phyloP scores from a whole-genome alignment of 1,140 invertebrate species.

The Heliconius congener region DNA sequence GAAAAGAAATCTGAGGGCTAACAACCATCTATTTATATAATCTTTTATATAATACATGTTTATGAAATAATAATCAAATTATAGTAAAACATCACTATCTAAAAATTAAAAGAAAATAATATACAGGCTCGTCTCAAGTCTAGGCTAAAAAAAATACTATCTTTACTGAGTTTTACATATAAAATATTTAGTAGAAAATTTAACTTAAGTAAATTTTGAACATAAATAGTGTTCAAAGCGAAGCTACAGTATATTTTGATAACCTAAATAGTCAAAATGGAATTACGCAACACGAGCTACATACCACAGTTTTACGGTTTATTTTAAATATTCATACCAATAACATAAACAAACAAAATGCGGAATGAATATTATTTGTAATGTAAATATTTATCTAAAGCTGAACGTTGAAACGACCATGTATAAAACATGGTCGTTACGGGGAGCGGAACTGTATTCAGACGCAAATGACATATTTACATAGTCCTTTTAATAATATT shows the following conservation, averaged over 20 bases:
- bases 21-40: no score
- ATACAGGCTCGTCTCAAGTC: no score
- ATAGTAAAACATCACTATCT: no score
- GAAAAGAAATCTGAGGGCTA: not conserved
- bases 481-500: no score
- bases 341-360: slow-evolving; percentile 1
- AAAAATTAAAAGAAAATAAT: no score
- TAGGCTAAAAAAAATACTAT: no score
- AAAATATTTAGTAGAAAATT: not conserved
- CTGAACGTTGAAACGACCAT: not conserved
- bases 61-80: no score
- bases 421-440: not conserved
- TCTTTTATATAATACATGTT: no score
- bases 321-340: not conserved
- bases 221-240: slow-evolving; percentile 1
- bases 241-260: not conserved
- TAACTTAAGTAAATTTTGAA: not conserved
- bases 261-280: not conserved
- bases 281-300: not conserved
- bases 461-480: not conserved
- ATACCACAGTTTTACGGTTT: not conserved
- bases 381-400: not conserved
- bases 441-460: not conserved
- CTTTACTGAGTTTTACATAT: not conserved
- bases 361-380: not conserved